These are phyloP conservation scores for Anoplius nigerrimus DNA, from an alignment of 2,888 invertebrate species.

Conservation along the genomic window DNA sequence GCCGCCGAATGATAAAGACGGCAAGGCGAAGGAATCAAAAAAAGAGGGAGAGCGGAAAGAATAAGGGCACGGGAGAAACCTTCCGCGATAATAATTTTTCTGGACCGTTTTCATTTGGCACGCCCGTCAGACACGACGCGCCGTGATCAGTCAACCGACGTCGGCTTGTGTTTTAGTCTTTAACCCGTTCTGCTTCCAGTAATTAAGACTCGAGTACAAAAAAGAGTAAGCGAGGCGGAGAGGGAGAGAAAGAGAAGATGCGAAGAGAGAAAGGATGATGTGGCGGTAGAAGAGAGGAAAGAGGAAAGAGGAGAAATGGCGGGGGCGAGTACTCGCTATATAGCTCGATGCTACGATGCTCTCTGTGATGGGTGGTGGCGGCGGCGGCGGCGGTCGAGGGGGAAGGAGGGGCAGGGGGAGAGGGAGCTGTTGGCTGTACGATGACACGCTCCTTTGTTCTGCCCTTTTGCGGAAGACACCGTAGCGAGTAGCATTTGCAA, in stretches of 20 bases:
- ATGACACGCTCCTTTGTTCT: constrained; percentile 69
- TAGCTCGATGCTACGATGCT: constrained; percentile 31
- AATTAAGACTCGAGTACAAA: constrained; percentile 60
- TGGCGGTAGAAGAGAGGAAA: constrained; percentile 19
- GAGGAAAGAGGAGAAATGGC: constrained; percentile 11
- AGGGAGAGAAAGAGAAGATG: constrained; percentile 6
- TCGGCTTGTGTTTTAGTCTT: constrained; percentile 62
- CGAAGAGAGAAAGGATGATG: constrained; percentile 11
- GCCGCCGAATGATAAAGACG: constrained; percentile 6
- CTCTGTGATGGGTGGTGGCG: neutral
- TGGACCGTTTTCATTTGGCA: constrained; percentile 60
- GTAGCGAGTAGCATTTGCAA: constrained; percentile 61
- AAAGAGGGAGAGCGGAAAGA: constrained; percentile 1
- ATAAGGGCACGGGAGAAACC: constrained; percentile 39
- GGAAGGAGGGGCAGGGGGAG: constrained; percentile 30
- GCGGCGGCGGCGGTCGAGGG: constrained; percentile 26
- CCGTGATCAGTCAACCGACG: constrained; percentile 65
- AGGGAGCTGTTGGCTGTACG: constrained; percentile 43
- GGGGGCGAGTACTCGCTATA: constrained; percentile 35
- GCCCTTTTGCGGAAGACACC: constrained; percentile 61
- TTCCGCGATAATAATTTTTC: constrained; percentile 57
- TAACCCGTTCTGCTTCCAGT: constrained; percentile 64
- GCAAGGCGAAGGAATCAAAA: neutral
- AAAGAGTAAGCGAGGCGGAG: constrained; percentile 28
- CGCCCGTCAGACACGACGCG: constrained; percentile 60